phyloP scores from a whole-genome alignment of 2,888 invertebrate species.

The Rhogogaster chlorosoma region DNA sequence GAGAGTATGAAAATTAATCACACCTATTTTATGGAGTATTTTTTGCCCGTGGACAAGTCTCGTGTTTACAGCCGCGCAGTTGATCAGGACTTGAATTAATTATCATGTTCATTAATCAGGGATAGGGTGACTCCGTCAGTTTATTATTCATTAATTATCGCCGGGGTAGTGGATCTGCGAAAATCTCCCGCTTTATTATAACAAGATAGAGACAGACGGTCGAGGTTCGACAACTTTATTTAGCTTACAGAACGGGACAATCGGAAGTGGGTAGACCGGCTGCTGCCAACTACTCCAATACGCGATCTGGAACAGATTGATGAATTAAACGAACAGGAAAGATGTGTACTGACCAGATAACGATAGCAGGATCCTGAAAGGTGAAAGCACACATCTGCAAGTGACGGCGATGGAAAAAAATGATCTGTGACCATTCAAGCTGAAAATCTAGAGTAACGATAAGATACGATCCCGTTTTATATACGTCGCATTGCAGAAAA shows the following conservation, averaged over 20 bases:
- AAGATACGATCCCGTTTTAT: not conserved
- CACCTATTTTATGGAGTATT: not conserved
- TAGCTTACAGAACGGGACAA: not conserved
- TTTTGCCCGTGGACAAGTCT: not conserved
- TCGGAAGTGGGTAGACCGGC: not conserved
- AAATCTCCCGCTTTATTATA: not conserved
- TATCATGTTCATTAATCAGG: slow-evolving; percentile 30
- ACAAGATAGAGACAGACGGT: not conserved
- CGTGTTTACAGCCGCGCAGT: slow-evolving; percentile 15
- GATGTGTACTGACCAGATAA: not conserved
- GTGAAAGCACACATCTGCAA: slow-evolving; percentile 8
- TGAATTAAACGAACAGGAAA: not conserved
- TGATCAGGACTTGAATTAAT: slow-evolving; percentile 20
- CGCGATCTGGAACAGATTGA: not conserved
- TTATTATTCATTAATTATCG: slow-evolving; percentile 14
- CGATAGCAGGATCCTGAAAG: not conserved
- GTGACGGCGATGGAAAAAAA: not conserved
- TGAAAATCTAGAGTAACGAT: slow-evolving; percentile 35
- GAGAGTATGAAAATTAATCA: slow-evolving; percentile 3
- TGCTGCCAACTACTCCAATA: not conserved
- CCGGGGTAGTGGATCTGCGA: not conserved
- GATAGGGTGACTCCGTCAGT: not conserved
- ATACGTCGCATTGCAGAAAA: not conserved
- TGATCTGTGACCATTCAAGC: not conserved
- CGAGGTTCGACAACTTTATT: not conserved